Conservation (phyloP, 2,797 vertebrate genomes). For the Hirundo rustica region DNA sequence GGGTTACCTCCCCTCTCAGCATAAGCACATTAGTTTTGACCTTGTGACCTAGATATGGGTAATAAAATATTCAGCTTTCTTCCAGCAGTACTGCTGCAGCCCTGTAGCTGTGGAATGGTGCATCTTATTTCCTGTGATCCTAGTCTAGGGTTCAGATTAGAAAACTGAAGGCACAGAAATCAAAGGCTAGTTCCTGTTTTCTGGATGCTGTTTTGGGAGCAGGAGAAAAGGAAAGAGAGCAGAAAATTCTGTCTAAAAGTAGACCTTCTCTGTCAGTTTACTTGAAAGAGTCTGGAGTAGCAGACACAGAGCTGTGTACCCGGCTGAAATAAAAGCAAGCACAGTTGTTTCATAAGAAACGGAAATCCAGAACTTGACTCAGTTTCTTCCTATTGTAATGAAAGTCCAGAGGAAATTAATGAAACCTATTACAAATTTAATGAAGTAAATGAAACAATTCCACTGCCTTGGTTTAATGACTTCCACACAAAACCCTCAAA, state of each 20-base stretch:
- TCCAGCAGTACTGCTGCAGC: neutral
- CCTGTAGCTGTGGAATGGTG: neutral
- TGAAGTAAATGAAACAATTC: neutral
- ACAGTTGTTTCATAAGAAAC: neutral
- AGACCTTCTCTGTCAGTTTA: neutral
- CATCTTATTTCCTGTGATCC: neutral
- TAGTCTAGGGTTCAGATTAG: neutral
- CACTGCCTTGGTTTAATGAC: neutral
- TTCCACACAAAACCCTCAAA: neutral
- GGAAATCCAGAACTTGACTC: neutral
- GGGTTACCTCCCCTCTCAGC: neutral
- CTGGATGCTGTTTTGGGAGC: neutral
- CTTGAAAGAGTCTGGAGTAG: neutral
- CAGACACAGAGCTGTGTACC: neutral
- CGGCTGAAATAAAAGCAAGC: neutral
- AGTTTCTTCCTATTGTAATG: neutral
- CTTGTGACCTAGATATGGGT: conserved; percentile 7
- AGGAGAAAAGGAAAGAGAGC: neutral
- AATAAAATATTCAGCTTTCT: conserved; percentile 16
- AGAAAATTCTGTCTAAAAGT: neutral
- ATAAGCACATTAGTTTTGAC: conserved; percentile 29
- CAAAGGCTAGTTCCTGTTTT: neutral
- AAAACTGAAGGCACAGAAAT: neutral
- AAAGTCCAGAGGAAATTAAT: neutral
- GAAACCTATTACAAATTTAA: neutral